Evolutionary conservation across 2,888 invertebrate genomes (phyloP), one percentile per base, ranked within the genome.

Genomic region (Hyposoter dolosus): DNA sequence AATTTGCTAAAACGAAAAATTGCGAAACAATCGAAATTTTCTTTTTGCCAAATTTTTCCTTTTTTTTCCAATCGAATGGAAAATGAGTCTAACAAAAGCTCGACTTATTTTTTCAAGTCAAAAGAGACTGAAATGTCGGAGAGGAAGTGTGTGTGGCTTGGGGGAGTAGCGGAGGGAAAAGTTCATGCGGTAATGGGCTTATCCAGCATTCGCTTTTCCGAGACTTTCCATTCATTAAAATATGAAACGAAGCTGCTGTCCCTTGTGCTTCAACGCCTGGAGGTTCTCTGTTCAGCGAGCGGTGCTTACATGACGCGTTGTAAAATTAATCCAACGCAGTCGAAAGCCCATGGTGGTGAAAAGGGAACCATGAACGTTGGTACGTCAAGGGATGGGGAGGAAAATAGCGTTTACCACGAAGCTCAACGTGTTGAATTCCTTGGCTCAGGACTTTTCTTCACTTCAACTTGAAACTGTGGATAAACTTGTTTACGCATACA

Each of bases 131-230:
- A n/a, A n/a, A n/a, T n/a, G n/a, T n/a, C n/a, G n/a, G n/a, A n/a
- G n/a, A n/a, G n/a, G n/a, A n/a, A n/a, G n/a, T n/a, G n/a, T n/a
- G n/a, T n/a, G n/a, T n/a, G n/a, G n/a, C n/a, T n/a, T n/a, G n/a
- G n/a, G n/a, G n/a, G n/a, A n/a, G n/a, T n/a, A n/a, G n/a, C n/a
- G n/a, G n/a, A n/a, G 47, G 17, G 10, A 43, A 43, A 32, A 35
- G 15, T 43, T 15, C 66, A 68, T 72, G 85, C 63, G 84, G 89
- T 89, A 90, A 90, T 88, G 88, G 87, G 87, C 86, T 87, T 87
- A 90, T 88, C 84, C 82, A 78, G 86, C 88, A 88, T 88, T 88
- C 86, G 87, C 89, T 89, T 88, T 89, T 85, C 88, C 87, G 86
- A 88, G 85, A 88, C 87, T 88, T 87, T 80, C 75, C 85, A 82